Evolutionary conservation across 1,140 invertebrate genomes (phyloP).

Genomic region (Eciton burchellii): DNA sequence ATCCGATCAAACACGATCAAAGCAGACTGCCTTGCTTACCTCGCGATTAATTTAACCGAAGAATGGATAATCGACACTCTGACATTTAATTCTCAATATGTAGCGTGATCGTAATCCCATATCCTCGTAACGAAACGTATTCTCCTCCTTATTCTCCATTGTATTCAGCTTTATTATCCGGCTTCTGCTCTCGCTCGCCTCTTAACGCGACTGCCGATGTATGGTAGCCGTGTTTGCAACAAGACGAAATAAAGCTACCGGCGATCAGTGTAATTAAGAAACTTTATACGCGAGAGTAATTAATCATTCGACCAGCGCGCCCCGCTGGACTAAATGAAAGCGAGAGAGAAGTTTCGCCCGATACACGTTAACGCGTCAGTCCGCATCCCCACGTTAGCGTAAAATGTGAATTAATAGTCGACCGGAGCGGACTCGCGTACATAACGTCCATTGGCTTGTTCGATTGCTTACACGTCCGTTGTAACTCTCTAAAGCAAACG

Average conservation of each 20-base stretch:
- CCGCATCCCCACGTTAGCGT: constrained; percentile 19
- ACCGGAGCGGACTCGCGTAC: background rate
- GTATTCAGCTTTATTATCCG: too few species aligned
- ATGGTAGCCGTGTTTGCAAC: constrained; percentile 7
- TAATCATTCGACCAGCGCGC: constrained; percentile 36
- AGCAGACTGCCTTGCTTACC: background rate
- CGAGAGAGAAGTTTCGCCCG: constrained; percentile 28
- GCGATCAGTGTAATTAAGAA: constrained; percentile 48
- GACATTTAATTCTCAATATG: background rate
- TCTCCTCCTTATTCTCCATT: constrained; percentile 16
- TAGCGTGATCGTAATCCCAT: background rate
- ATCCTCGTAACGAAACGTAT: background rate
- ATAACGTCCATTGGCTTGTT: constrained; percentile 2
- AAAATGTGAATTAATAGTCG: constrained; percentile 23
- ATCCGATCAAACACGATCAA: background rate
- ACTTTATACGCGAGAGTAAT: constrained; percentile 47
- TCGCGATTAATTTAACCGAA: background rate
- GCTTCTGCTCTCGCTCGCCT: constrained; percentile 19
- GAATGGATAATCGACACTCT: background rate
- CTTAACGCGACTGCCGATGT: constrained; percentile 19
- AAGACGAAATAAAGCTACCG: constrained; percentile 35
- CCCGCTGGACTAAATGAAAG: constrained; percentile 35
- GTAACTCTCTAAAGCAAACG: background rate
- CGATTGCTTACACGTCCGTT: background rate
- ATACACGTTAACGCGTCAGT: constrained; percentile 23